These are phyloP conservation scores for Chauna torquata DNA, from an alignment of 2,113 vertebrate genomes.

Conservation along the genomic window DNA sequence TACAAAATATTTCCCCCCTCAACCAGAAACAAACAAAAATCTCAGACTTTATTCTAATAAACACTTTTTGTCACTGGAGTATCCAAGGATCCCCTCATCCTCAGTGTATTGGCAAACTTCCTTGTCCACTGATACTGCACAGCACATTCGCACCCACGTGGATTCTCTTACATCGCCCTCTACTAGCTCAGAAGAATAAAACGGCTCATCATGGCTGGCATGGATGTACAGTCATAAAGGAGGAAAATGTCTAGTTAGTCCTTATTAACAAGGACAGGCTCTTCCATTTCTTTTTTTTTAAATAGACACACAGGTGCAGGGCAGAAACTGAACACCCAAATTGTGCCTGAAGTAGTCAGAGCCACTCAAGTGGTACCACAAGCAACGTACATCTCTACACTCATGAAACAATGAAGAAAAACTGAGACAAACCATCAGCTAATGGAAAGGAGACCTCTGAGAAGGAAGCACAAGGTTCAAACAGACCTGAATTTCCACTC, in stretches of 20 bases:
- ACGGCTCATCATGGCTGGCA: not conserved
- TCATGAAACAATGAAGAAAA: not conserved
- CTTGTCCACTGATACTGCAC: not conserved
- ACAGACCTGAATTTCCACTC: not conserved
- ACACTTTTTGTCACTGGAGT: not conserved
- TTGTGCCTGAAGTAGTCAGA: not conserved
- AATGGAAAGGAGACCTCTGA: not conserved
- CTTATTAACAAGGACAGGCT: not conserved
- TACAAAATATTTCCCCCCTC: not conserved
- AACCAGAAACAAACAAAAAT: not conserved
- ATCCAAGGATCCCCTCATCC: not conserved
- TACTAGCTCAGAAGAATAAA: not conserved
- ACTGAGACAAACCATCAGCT: not conserved
- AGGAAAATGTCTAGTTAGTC: not conserved
- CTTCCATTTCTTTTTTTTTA: not conserved
- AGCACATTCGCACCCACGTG: not conserved
- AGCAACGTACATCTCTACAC: rapidly evolving
- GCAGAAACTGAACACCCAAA: not conserved
- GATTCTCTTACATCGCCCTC: not conserved
- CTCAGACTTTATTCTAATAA: not conserved
- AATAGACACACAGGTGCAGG: rapidly evolving
- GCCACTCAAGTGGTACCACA: not conserved
- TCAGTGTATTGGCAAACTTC: not conserved
- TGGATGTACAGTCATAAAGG: not conserved
- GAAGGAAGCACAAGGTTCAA: not conserved